Conservation (phyloP, 2,113 vertebrate species). For the Guaruba guarouba region DNA sequence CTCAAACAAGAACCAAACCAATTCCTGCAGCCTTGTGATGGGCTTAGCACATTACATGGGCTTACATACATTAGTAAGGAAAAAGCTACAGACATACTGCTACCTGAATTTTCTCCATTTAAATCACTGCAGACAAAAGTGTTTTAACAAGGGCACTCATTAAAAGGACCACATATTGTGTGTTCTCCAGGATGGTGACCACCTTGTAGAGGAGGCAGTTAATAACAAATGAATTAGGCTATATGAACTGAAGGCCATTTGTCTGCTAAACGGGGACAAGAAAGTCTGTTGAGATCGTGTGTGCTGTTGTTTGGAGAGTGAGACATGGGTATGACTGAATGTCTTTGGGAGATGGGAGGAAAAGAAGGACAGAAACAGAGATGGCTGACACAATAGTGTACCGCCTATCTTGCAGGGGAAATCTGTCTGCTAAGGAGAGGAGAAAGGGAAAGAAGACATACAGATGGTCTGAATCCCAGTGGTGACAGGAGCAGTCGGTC, state of each 20-base stretch:
- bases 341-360: background rate
- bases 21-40: background rate
- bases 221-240: background rate
- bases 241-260: background rate
- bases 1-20: background rate
- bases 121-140: background rate
- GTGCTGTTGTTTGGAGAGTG: background rate
- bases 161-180: background rate
- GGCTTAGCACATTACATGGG: background rate
- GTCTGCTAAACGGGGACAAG: background rate
- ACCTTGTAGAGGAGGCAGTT: background rate
- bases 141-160: background rate
- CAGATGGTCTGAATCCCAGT: conserved; percentile 10
- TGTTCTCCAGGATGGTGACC: background rate
- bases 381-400: accelerated
- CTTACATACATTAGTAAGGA: background rate
- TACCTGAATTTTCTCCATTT: background rate
- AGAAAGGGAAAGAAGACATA: background rate
- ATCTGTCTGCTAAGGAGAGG: background rate
- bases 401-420: background rate
- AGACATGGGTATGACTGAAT: background rate
- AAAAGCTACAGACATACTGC: background rate
- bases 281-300: background rate
- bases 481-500: conserved; percentile 16
- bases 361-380: background rate